Evolutionary conservation across 1,140 invertebrate genomes (phyloP), one percentile per base, ranked within the genome.

Genomic region (fruit fly (Drosophila melanogaster)): DNA sequence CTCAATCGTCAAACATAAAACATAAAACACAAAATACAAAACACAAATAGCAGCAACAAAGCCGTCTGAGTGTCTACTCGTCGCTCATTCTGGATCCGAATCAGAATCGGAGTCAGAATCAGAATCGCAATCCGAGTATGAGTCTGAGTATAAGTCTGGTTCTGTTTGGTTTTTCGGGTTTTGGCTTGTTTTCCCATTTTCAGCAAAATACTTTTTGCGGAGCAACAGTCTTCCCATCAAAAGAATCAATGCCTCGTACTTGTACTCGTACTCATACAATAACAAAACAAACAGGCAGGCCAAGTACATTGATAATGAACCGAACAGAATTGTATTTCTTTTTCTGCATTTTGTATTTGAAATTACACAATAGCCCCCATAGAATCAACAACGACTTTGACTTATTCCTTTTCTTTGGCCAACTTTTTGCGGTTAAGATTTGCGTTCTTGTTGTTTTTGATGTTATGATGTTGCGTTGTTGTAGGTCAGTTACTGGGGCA

Each of bases 1-100:
- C 84, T 87, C 84, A 80, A 89, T 77, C 84, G 84, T 87, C 84
- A 87, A 87, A 89, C 84, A 77, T 73, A 70, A 87, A 87, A 83
- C 79, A 89, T 77, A 66, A 87, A 87, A 81, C 78, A 38, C 12
- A 72, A 81, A 86, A 81, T 66, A 87, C 69, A 69, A 86, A 86
- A 81, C 79, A 89, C 84, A 83, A 77, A 81, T 62, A 11, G 54
- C 58, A 66, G 62, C 81, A 85, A 77, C 66, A 86, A 89, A 79
- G 83, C 76, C 83, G 83, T 89, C 83, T 87, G 84, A 87, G 83
- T 87, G 84, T 87, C 83, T 86, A 79, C 84, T 87, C 77, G 72
- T 74, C 59, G 46, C 76, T 77, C 79, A 73, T 57, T 79, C 79
- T 81, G 79, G 64, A 71, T 76, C 84, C 75, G 77, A 65, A 57